These are phyloP conservation scores for Campylorhamphus procurvoides DNA, from an alignment of 2,113 vertebrate genomes.

Conservation along the genomic window DNA sequence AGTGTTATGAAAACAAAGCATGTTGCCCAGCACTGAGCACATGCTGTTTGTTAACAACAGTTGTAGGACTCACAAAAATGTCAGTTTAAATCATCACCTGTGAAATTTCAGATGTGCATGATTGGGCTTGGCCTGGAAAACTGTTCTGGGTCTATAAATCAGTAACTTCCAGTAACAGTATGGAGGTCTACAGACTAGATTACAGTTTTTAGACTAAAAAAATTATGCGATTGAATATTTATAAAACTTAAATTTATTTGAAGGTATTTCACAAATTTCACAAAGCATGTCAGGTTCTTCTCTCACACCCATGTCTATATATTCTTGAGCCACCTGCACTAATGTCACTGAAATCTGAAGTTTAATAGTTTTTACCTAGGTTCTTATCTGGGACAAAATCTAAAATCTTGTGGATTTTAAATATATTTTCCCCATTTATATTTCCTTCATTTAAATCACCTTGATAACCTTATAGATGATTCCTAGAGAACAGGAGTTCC, in stretches of 20 bases:
- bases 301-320: neutral
- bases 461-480: neutral
- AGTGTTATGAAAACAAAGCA: neutral
- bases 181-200: neutral
- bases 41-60: neutral
- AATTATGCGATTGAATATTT: neutral
- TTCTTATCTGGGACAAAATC: neutral
- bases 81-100: conserved; percentile 14
- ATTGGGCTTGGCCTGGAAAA: neutral
- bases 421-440: neutral
- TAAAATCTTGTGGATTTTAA: neutral
- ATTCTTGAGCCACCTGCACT: neutral
- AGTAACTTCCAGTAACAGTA: neutral
- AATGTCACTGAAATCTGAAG: neutral
- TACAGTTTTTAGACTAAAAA: neutral
- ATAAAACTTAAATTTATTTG: neutral
- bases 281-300: neutral
- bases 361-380: neutral
- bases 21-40: neutral
- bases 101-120: neutral
- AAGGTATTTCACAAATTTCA: neutral
- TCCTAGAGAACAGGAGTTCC: neutral
- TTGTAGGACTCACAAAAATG: neutral
- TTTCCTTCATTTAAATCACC: neutral
- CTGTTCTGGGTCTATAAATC: neutral